phyloP scores from a whole-genome alignment of 2,888 invertebrate species.

The Drosophila anomelani region DNA sequence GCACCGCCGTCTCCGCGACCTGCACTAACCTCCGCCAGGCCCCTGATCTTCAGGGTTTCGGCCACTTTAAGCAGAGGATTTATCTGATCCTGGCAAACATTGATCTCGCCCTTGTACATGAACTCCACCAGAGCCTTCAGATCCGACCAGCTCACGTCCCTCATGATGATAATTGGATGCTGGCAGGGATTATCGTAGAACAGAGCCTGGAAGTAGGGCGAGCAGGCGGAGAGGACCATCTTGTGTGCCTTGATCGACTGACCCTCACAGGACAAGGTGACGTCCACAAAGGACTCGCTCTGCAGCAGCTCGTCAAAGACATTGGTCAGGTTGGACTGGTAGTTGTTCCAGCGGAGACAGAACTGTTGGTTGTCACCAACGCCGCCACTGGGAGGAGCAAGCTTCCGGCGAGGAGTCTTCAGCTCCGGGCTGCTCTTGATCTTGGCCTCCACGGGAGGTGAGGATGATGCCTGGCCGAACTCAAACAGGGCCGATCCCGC shows the following conservation, averaged over 20 bases:
- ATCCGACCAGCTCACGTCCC: conserved; percentile 95
- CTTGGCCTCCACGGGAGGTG: conserved; percentile 14
- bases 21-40: conserved; percentile 91
- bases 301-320: conserved; percentile 93
- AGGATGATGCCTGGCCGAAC: conserved; percentile 51
- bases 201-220: conserved; percentile 95
- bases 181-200: conserved; percentile 97
- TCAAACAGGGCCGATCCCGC: conserved; percentile 69
- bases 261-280: conserved; percentile 95
- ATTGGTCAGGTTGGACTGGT: conserved; percentile 94
- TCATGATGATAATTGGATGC: conserved; percentile 96
- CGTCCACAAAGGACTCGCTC: conserved; percentile 95
- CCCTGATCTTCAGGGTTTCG: conserved; percentile 93
- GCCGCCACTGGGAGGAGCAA: conserved; percentile 14
- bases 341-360: conserved; percentile 97
- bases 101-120: conserved; percentile 98
- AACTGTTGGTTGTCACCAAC: conserved; percentile 89
- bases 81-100: conserved; percentile 96
- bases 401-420: conserved; percentile 23
- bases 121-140: conserved; percentile 96
- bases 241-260: conserved; percentile 96
- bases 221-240: conserved; percentile 96
- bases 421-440: conserved; percentile 11
- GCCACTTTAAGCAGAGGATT: conserved; percentile 94
- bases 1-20: conserved; percentile 82